Evolutionary conservation across 2,888 invertebrate genomes (phyloP).

Genomic region (Cephus rjabovi): DNA sequence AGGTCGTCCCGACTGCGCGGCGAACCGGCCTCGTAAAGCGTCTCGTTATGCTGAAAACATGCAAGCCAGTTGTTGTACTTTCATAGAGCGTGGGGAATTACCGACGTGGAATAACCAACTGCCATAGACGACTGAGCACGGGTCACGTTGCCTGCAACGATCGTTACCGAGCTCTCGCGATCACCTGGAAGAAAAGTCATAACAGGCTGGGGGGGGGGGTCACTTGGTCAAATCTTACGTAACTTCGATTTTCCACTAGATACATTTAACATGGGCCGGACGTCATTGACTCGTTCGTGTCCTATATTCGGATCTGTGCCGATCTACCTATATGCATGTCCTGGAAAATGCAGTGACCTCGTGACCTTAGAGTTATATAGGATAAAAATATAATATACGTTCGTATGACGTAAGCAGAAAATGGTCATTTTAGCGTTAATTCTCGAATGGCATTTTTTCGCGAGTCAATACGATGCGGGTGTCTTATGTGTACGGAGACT

Average conservation of each 20-base stretch:
- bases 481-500: neutral
- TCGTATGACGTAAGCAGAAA: neutral
- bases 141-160: neutral
- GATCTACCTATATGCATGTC: neutral
- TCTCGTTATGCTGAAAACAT: conserved; percentile 30
- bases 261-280: neutral
- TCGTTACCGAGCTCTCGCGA: conserved; percentile 25
- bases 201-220: neutral
- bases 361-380: neutral
- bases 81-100: conserved; percentile 18
- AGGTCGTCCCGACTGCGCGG: neutral
- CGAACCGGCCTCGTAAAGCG: conserved; percentile 25
- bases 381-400: neutral
- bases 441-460: neutral
- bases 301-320: neutral
- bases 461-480: neutral
- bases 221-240: neutral
- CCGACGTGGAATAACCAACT: conserved; percentile 21
- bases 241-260: neutral
- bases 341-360: neutral
- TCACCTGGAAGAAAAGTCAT: conserved; percentile 35
- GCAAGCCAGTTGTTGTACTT: conserved; percentile 17
- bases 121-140: conserved; percentile 19
- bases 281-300: neutral
- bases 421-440: neutral